These are phyloP conservation scores for Pyxicephalus adspersus DNA, from an alignment of 2,113 vertebrate genomes.

Conservation along the genomic window DNA sequence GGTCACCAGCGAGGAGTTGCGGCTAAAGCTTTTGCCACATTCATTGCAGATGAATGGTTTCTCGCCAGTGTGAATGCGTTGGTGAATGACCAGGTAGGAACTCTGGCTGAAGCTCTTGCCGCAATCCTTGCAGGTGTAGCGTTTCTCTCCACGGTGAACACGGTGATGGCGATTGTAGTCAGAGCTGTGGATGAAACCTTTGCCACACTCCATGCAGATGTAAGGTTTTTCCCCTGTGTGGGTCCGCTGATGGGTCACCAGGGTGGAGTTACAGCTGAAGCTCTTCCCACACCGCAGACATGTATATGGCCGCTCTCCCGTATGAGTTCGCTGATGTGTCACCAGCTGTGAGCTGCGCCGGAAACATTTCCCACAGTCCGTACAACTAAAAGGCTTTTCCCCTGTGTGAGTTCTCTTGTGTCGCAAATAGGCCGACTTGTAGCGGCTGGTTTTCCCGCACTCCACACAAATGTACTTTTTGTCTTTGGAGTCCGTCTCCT, in stretches of 20 bases:
- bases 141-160: slow-evolving; percentile 57
- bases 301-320: slow-evolving; percentile 54
- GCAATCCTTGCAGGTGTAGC: slow-evolving; percentile 58
- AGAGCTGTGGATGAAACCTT: slow-evolving; percentile 58
- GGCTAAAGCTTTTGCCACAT: slow-evolving; percentile 57
- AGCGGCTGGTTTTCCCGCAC: slow-evolving; percentile 50
- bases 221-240: slow-evolving; percentile 59
- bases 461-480: slow-evolving; percentile 54
- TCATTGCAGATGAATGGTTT: slow-evolving; percentile 51
- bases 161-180: slow-evolving; percentile 59
- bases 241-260: slow-evolving; percentile 57
- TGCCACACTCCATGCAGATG: slow-evolving; percentile 57
- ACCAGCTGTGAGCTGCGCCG: slow-evolving; percentile 54
- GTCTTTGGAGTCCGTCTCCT: slow-evolving; percentile 44
- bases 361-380: slow-evolving; percentile 57
- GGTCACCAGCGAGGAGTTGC: slow-evolving; percentile 50
- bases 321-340: slow-evolving; percentile 56
- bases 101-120: slow-evolving; percentile 61
- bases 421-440: slow-evolving; percentile 45
- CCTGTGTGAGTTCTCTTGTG: slow-evolving; percentile 58
- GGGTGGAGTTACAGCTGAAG: slow-evolving; percentile 58
- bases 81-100: slow-evolving; percentile 59
- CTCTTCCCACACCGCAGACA: slow-evolving; percentile 56
- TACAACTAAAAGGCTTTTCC: slow-evolving; percentile 55
- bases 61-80: slow-evolving; percentile 44